Evolutionary conservation across 2,797 vertebrate genomes (phyloP).

Genomic region (Nannoperca obscura): DNA sequence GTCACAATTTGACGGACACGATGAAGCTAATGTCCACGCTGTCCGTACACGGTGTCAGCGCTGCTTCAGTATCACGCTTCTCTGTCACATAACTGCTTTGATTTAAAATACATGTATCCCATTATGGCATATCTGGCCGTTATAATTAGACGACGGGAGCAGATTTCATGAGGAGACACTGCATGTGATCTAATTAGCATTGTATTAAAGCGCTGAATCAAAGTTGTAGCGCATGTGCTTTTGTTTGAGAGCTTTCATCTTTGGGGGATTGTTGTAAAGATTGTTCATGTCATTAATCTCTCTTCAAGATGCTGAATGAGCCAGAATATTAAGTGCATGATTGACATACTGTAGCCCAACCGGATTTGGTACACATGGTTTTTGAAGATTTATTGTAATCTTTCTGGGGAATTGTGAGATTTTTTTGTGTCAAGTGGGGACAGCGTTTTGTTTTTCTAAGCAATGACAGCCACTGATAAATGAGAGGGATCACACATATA

Average conservation of each 20-base stretch:
- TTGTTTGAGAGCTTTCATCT: conserved; percentile 86
- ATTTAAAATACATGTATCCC: conserved; percentile 72
- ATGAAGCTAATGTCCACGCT: conserved; percentile 37
- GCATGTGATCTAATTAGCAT: conserved; percentile 86
- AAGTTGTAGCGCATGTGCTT: conserved; percentile 81
- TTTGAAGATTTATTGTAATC: conserved; percentile 57
- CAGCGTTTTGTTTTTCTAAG: conserved; percentile 15
- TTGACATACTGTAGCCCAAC: conserved; percentile 65
- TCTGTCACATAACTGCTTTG: conserved; percentile 63
- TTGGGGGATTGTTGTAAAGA: conserved; percentile 81
- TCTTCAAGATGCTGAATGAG: conserved; percentile 81
- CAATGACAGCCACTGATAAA: conserved; percentile 21
- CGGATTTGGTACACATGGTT: conserved; percentile 44
- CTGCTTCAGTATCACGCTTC: conserved; percentile 28
- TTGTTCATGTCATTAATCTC: conserved; percentile 83
- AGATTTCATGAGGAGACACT: conserved; percentile 79
- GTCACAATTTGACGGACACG: conserved; percentile 47
- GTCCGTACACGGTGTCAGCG: conserved; percentile 22
- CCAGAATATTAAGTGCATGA: conserved; percentile 78
- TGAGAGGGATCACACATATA: conserved; percentile 31
- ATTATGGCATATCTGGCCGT: conserved; percentile 76
- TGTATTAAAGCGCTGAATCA: conserved; percentile 85
- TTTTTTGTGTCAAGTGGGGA: conserved; percentile 7
- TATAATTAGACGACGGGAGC: conserved; percentile 80
- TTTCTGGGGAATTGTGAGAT: conserved; percentile 26